A percentile compares a stretch with the other conserved stretches of the same genome.
These are phyloP conservation scores for Antechinus flavipes DNA, from an alignment of 2,113 vertebrate genomes.

Conservation along the genomic window DNA sequence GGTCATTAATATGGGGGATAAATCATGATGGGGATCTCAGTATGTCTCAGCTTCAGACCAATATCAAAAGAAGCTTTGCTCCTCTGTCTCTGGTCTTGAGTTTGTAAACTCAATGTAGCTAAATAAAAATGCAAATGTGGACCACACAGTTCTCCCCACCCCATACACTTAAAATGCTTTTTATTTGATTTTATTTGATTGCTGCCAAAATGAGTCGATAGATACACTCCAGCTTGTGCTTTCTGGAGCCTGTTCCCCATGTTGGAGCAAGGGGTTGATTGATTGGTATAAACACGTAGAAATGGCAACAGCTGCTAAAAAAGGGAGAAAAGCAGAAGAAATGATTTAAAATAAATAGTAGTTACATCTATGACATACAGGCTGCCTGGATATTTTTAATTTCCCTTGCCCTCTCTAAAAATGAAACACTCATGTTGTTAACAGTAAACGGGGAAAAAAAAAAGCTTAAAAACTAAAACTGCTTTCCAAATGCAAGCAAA, in stretches of 20 bases:
- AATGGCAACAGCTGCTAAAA: constrained; percentile 53
- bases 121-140: constrained; percentile 61
- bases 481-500: not conserved
- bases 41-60: constrained; percentile 23
- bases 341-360: constrained; percentile 67
- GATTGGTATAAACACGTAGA: constrained; percentile 68
- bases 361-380: constrained; percentile 62
- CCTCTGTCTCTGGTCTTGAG: constrained; percentile 31
- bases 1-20: not conserved
- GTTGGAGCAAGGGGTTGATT: constrained; percentile 62
- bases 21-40: not conserved
- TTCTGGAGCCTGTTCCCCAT: constrained; percentile 63
- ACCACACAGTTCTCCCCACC: constrained; percentile 31
- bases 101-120: constrained; percentile 45
- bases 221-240: constrained; percentile 55
- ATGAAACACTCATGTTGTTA: constrained; percentile 56
- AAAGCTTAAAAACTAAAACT: not conserved
- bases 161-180: constrained; percentile 54
- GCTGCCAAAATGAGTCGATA: constrained; percentile 66
- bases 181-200: constrained; percentile 69
- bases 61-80: constrained; percentile 42
- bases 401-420: constrained; percentile 62
- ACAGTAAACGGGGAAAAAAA: constrained; percentile 11
- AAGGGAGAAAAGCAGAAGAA: constrained; percentile 30
- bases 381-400: constrained; percentile 63